Base-by-base conservation (phyloP, 2,797 vertebrate genomes). In the Glossophaga mutica region DNA sequence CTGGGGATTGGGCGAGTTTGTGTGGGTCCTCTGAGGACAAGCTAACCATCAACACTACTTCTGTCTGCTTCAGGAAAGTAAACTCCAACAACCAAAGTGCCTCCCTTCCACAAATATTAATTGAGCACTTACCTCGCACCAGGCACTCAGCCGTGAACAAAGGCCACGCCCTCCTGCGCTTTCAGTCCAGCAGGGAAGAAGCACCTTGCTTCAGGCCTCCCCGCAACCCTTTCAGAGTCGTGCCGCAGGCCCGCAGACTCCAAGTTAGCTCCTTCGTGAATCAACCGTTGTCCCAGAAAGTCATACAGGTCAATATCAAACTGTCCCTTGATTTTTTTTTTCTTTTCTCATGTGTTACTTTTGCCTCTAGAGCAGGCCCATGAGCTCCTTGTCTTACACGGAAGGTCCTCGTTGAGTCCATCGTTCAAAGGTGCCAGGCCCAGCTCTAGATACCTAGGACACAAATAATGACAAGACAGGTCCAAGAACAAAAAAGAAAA, bases 121-220 rank as follows among this genome's bases (percentile, higher is more conserved):
- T 4, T 2, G 24, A 95, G 24, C 26, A n/a, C 2, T 18, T 16
- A 14, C 29, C 48, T 62, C 10, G 2, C 52, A 68, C 59, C 44
- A 46, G 14, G 32, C 65, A n/a, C 46, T 10, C 2, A 42, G 34
- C 2, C 0, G 5, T 21, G 85, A 85, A 39, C 81, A n/a, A 77
- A 92, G 50, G 48, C 44, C 1, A 0, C 5, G 19, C 21, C 34
- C 70, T 57, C 5, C 0, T 34, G 50, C 0, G 0, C 26, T 52
- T 39, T 32, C 26, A 2, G 57, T 34, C 37, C 1, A 77, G 73
- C 34, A 50, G 42, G 18, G 46, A 68, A 42, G 34, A 70, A 52
- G 22, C 12, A 29, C 74, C 44, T 79, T 29, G 57, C 24, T 39
- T 39, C 46, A 0, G 21, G 42, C 26, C 39, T 32, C 59, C 18